Evolutionary conservation across 1,140 invertebrate genomes (phyloP), one percentile per base, ranked within the genome.

Genomic region (Dolichoris vasculosae): DNA sequence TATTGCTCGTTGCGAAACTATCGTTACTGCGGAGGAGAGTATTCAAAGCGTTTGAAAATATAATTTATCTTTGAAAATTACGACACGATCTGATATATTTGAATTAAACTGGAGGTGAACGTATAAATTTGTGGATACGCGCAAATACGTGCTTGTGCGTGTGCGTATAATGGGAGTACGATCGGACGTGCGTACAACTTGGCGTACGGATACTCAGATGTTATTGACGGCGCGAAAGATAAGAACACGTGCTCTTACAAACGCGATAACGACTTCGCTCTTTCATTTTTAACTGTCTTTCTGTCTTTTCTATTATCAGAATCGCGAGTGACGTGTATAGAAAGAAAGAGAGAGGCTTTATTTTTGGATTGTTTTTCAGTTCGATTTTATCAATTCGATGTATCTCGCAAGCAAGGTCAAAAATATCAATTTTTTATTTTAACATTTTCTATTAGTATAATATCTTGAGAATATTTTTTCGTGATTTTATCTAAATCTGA

Each of bases 281-380:
- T 69, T 69, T 69, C 30, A 69, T 75, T 75, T 75, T 75, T 43
- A 48, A 43, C 71, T 30, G 71, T 75, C 46, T 51, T 35, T 77
- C n/a, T 32, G 11, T 51, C 48, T 77, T n/a, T n/a, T 51, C n/a
- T 48, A 75, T 30, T 51, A 77, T 73, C 69, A 23, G 46, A 77
- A 77, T 51, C 40, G 11, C 40, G 69, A 73, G 69, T 43, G 69
- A 43, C 23, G 23, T 0, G 40, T 17, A 64, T 30, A 64, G 55
- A 78, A 6, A 55, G 20, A 78, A 15, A 64, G 63, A 80, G 59
- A 46, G 51, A 75, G 71, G 26, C 23, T 48, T 75, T 75, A 46
- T 69, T 64, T 64, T n/a, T 64, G 6, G 7, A 20, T 30, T 64
- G 32, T 17, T 38, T 35, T 69, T 35, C 8, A 69, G 30, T 69